Percentiles rank a stretch among this genome's conserved stretches.
These are phyloP conservation scores for Atherinomorus stipes DNA, from an alignment of 2,113 vertebrate species.

Conservation along the genomic window DNA sequence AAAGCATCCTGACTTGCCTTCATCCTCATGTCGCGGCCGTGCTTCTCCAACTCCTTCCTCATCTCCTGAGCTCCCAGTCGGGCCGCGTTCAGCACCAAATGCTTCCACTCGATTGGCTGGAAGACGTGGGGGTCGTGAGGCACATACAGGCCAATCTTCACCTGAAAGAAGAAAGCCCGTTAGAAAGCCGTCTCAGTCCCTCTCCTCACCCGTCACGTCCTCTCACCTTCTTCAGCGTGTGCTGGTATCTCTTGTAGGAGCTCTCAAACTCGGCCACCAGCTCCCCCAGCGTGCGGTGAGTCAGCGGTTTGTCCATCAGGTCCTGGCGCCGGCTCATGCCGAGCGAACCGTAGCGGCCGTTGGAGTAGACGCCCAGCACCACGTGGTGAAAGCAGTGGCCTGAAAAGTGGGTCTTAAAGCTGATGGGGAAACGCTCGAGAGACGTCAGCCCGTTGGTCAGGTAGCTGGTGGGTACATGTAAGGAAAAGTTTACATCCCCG, in stretches of 20 bases:
- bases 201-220: background rate
- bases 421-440: constrained; percentile 97
- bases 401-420: constrained; percentile 98
- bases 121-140: constrained; percentile 95
- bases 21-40: constrained; percentile 96
- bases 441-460: constrained; percentile 94
- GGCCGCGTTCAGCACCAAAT: constrained; percentile 91
- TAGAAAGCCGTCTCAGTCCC: too few relatives aligned
- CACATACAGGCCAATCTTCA: constrained; percentile 95
- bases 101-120: constrained; percentile 96
- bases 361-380: constrained; percentile 94
- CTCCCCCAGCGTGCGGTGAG: constrained; percentile 93
- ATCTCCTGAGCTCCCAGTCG: constrained; percentile 90
- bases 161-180: constrained; percentile 53
- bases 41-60: constrained; percentile 95
- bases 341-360: constrained; percentile 91
- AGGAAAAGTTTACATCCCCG: constrained; percentile 39
- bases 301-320: constrained; percentile 95
- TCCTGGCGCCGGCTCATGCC: constrained; percentile 96
- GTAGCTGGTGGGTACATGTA: constrained; percentile 85
- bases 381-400: constrained; percentile 97
- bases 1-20: constrained; percentile 84
- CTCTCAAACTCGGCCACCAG: constrained; percentile 97
- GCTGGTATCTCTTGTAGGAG: constrained; percentile 95
- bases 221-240: constrained; percentile 90